Percentiles rank a stretch among this genome's conserved stretches.
These are phyloP conservation scores for Zaprionus capensis DNA, from an alignment of 1,140 invertebrate genomes.

Conservation along the genomic window DNA sequence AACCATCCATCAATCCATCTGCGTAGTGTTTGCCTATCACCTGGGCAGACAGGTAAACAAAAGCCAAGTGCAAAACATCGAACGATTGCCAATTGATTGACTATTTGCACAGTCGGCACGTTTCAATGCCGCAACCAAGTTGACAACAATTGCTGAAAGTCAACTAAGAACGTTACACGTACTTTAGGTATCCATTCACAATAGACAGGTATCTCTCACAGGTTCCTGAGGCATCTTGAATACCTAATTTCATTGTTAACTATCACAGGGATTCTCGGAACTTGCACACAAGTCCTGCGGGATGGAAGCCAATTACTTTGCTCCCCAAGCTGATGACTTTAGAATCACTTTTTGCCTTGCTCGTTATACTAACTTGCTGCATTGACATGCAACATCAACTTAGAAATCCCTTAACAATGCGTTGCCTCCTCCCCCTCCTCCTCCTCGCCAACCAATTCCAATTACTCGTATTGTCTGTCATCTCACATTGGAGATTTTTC, in stretches of 20 bases:
- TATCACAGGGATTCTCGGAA: background rate
- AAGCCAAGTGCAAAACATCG: slow-evolving; percentile 12
- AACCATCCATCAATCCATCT: slow-evolving; percentile 8
- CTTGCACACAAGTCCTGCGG: background rate
- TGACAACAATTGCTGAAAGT: slow-evolving; percentile 36
- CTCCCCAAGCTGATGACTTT: background rate
- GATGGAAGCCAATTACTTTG: background rate
- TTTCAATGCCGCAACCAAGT: slow-evolving; percentile 49
- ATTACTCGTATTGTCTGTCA: slow-evolving; percentile 4
- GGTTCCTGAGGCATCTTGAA: background rate
- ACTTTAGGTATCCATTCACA: background rate
- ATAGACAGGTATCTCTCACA: background rate
- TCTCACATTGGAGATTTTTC: background rate
- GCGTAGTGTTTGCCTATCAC: slow-evolving; percentile 70
- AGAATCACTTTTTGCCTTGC: background rate
- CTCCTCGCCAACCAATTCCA: background rate
- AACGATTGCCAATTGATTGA: slow-evolving; percentile 48
- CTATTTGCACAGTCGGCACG: slow-evolving; percentile 68
- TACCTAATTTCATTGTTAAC: background rate
- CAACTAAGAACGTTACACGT: background rate
- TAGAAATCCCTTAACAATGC: slow-evolving; percentile 2
- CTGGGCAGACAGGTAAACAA: slow-evolving; percentile 48
- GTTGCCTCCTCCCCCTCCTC: background rate
- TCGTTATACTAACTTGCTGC: background rate
- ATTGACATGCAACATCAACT: slow-evolving; percentile 4